Conservation (phyloP, 2,888 invertebrate genomes). For the Oscheius sp. region DNA sequence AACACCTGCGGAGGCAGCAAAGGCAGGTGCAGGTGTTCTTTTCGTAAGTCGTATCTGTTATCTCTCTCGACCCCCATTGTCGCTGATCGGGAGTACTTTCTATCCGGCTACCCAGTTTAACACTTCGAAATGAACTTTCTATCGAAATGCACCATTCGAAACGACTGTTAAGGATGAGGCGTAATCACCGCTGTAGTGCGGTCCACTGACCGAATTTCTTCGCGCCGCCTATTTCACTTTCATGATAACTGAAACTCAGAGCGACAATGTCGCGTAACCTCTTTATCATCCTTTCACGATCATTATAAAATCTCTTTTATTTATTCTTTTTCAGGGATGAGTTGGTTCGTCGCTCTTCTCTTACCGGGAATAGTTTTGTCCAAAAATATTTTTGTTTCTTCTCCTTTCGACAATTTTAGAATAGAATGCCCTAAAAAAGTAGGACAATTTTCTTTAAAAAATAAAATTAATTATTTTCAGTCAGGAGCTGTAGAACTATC, state of each 20-base stretch:
- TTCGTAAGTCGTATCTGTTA: not conserved
- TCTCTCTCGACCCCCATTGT: not conserved
- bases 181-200: slow-evolving; percentile 27
- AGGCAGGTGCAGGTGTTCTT: slow-evolving; percentile 1
- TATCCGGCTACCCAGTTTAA: not conserved
- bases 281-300: slow-evolving; percentile 7
- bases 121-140: not conserved
- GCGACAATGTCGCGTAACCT: slow-evolving; percentile 7
- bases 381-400: slow-evolving; percentile 62
- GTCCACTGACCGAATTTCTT: slow-evolving; percentile 29
- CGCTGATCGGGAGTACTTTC: not conserved
- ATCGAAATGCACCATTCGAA: not conserved
- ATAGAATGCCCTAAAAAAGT: slow-evolving; percentile 68
- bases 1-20: not conserved
- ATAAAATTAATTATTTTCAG: slow-evolving; percentile 32
- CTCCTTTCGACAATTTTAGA: slow-evolving; percentile 69
- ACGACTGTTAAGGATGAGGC: slow-evolving; percentile 12
- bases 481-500: slow-evolving; percentile 52
- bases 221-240: slow-evolving; percentile 27
- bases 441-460: slow-evolving; percentile 32
- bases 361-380: not conserved
- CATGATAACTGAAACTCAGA: slow-evolving; percentile 28
- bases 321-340: slow-evolving; percentile 1
- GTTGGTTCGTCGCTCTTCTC: slow-evolving; percentile 8
- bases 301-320: not conserved